Conservation (phyloP, 1,140 invertebrate genomes). For the Caenorhabditis brenneri region DNA sequence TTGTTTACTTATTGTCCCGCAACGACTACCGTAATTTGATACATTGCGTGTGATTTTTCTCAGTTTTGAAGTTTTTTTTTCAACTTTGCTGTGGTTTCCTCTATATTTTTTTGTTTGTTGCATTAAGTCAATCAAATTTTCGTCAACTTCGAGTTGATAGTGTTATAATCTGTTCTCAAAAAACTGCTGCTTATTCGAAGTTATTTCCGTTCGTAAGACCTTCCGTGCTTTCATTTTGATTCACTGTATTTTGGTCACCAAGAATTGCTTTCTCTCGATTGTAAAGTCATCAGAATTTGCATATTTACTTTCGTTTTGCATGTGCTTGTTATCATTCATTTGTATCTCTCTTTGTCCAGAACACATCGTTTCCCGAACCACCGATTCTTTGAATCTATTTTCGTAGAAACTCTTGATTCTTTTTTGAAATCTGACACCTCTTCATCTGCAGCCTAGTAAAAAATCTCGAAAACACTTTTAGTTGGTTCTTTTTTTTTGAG, state of each 20-base stretch:
- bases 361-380: neutral
- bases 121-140: no score
- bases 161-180: no score
- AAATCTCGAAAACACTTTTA: neutral
- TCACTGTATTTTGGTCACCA: no score
- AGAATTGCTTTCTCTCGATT: no score
- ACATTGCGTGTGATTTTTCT: neutral
- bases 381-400: neutral
- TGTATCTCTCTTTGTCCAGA: no score
- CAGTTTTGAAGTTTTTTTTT: neutral
- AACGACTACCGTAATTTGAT: slow-evolving; percentile 5
- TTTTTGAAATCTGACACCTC: neutral
- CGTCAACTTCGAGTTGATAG: no score
- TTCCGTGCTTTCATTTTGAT: no score
- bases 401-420: neutral
- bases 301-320: no score
- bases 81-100: neutral
- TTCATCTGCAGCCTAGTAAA: neutral
- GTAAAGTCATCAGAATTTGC: no score
- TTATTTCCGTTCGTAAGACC: no score
- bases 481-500: neutral
- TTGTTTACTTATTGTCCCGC: neutral
- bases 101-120: neutral
- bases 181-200: no score
- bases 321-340: no score